Evolutionary conservation across 2,113 vertebrate species (phyloP).

Genomic region (Columba livia): DNA sequence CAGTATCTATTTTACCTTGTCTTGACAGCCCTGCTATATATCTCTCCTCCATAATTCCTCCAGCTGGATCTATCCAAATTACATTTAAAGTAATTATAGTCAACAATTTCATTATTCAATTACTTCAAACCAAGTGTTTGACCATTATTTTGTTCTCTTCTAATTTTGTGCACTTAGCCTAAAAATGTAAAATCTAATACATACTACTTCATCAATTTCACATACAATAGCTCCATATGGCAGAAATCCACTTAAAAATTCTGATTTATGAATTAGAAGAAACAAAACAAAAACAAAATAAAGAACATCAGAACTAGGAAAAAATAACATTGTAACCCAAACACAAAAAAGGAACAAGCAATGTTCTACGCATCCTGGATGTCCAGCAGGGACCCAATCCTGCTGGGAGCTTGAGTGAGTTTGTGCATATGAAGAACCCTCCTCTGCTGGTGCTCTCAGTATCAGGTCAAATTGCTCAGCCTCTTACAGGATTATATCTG

Average conservation of each 20-base stretch:
- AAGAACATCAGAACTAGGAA: not conserved
- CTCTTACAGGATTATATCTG: not conserved
- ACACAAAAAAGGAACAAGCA: not conserved
- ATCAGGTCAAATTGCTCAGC: not conserved
- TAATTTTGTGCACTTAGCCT: not conserved
- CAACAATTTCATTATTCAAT: conserved; percentile 31
- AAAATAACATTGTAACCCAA: not conserved
- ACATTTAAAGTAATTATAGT: conserved; percentile 22
- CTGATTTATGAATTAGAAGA: not conserved
- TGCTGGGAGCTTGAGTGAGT: not conserved
- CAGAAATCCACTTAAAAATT: not conserved
- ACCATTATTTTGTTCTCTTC: not conserved
- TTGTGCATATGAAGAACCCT: not conserved
- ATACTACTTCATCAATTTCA: not conserved
- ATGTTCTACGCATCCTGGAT: not conserved
- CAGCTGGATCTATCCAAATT: not conserved
- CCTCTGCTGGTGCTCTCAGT: not conserved
- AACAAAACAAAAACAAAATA: not conserved
- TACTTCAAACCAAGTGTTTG: not conserved
- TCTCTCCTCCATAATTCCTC: not conserved
- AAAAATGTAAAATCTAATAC: not conserved
- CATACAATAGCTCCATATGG: not conserved
- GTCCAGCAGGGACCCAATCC: not conserved
- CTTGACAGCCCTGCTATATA: not conserved
- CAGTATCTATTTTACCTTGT: conserved; percentile 20